Evolutionary conservation across 2,888 invertebrate species (phyloP).

Genomic region (Oscheius sp.): DNA sequence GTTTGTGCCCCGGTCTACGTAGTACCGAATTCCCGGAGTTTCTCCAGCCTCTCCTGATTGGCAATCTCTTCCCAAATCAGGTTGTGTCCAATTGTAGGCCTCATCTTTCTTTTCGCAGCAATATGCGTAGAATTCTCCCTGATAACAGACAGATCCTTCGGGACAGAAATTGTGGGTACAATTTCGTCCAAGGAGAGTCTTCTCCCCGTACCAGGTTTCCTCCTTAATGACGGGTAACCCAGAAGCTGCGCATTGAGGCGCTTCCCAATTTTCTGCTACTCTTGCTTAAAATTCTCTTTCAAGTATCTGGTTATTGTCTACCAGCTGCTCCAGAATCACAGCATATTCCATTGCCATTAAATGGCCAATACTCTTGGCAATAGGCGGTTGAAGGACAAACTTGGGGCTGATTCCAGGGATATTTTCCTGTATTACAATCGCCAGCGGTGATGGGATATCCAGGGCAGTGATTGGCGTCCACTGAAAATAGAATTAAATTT

Average conservation of each 20-base stretch:
- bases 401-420: neutral
- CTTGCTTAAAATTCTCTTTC: neutral
- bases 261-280: neutral
- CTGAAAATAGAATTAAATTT: neutral
- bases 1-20: neutral
- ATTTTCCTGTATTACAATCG: neutral
- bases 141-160: neutral
- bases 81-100: neutral
- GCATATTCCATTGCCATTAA: too few relatives aligned
- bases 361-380: too few relatives aligned
- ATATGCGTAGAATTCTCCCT: constrained; percentile 3
- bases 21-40: neutral
- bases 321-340: neutral
- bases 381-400: neutral
- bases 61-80: neutral
- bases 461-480: neutral
- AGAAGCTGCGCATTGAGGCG: too few relatives aligned
- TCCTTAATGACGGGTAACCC: neutral
- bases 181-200: neutral
- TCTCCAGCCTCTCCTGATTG: neutral
- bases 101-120: neutral
- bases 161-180: neutral
- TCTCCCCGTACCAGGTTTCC: neutral
- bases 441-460: neutral
- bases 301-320: neutral